Evolutionary conservation across 2,888 invertebrate genomes (phyloP).

Genomic region (Andrena bicolor): DNA sequence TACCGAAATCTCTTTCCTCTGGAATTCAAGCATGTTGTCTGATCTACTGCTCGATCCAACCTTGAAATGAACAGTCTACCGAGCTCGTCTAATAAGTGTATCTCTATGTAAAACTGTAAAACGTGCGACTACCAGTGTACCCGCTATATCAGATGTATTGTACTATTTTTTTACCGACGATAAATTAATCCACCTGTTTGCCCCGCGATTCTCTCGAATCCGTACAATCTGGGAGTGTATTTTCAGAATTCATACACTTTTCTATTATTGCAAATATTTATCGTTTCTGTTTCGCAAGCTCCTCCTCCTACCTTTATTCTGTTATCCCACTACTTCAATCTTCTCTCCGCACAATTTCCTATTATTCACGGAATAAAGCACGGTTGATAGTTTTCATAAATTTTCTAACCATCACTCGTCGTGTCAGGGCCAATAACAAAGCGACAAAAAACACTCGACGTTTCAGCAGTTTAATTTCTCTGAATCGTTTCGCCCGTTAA

Average conservation of each 20-base stretch:
- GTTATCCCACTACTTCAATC: not conserved
- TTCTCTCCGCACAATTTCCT: not conserved
- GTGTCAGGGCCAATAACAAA: not conserved
- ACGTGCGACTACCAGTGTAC: too few relatives aligned
- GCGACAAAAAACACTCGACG: constrained; percentile 28
- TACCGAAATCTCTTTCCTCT: not conserved
- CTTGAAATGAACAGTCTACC: not conserved
- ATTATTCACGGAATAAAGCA: not conserved
- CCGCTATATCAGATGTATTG: too few relatives aligned
- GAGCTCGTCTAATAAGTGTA: too few relatives aligned
- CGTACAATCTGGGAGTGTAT: too few relatives aligned
- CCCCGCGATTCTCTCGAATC: too few relatives aligned
- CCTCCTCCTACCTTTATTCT: not conserved
- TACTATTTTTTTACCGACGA: too few relatives aligned
- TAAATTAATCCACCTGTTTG: too few relatives aligned
- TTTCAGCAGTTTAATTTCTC: constrained; percentile 25
- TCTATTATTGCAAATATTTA: too few relatives aligned
- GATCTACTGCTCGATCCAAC: not conserved
- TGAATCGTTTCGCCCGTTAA: not conserved
- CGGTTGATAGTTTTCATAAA: not conserved
- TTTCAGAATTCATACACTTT: too few relatives aligned
- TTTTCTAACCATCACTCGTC: not conserved
- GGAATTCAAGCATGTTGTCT: not conserved
- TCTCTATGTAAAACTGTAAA: too few relatives aligned
- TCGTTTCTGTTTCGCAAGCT: too few relatives aligned